Base-by-base conservation (phyloP, 2,888 invertebrate genomes). In the Thalpophila matura region DNA sequence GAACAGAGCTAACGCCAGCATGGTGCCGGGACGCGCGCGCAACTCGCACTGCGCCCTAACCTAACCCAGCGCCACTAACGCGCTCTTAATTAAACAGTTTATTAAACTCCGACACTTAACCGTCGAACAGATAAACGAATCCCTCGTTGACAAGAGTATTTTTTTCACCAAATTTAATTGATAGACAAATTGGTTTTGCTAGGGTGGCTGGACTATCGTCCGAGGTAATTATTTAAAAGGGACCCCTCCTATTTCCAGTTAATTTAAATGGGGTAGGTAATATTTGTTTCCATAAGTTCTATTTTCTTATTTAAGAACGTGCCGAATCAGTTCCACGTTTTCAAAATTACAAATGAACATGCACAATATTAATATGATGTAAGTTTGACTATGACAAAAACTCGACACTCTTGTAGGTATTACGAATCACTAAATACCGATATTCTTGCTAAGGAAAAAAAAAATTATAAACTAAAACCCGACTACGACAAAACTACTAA, bases 21-120 rank as follows among this genome's bases (percentile, higher is more conserved):
- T 94, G 86, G 78, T 91, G 89, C 80, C 89, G 74, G 82, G 82
- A 73, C 86, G 89, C 88, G 86, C 84, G 89, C 91, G 83, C 87
- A 85, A 85, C 83, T 86, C 84, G 81, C 86, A 92, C 93, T 93
- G 92, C 83, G 56, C 64, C 71, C 86, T 81, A 81, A 71, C 76
- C 61, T 79, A 68, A 75, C 82, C 81, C 86, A 81, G 81, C 83
- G 80, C 85, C 84, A 84, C 85, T 86, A 86, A 86, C 90, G 84
- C 88, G 83, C 80, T 87, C 91, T 93, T 93, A 94, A 95, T 95
- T 94, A 94, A 91, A 87, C 92, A 89, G 93, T 93, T 94, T 92
- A 93, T 91, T 95, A 94, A 94, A 89, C 94, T 89, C 89, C 86
- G 86, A 92, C 93, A 94, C 93, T 94, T 90, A 91, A 91, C 89